Evolutionary conservation across 1,140 invertebrate genomes (phyloP), one percentile per base, ranked within the genome.

Genomic region (Papilio glaucus): DNA sequence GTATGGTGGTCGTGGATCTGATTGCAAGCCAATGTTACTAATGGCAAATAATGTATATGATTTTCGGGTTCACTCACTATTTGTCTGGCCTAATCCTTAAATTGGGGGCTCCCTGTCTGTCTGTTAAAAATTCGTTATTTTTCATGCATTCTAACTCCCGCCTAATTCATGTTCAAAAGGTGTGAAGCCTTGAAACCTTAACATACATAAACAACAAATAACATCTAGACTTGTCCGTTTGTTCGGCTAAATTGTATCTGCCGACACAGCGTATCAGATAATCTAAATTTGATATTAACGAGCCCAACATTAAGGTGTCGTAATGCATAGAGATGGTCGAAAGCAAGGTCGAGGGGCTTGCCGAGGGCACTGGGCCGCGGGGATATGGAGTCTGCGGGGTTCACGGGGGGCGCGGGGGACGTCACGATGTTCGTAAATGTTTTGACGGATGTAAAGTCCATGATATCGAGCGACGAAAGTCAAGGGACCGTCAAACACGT

Each of bases 211-310:
- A 33, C 29, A 33, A n/a, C n/a, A n/a, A n/a, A n/a, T n/a, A 57
- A 57, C 10, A 57, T 57, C 49, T 12, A 57, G 49, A 57, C 21
- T 12, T 57, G 49, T 53, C 45, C 3, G 45, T 57, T 57, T 26
- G 49, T 57, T 57, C 18, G 24, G 12, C 21, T 53, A 10, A 24
- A 24, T 24, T 57, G 21, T 26, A 24, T 1, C 21, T 24, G 21
- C 8, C 45, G 18, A 3, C 62, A 3, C 62, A 63, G 37, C 15
- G 10, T 65, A 69, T 69, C 67, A 13, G 21, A 21, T 15, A n/a
- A 73, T 69, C 49, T 68, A 57, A 68, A 73, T 65, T 67, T 39
- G 53, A 38, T 63, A 67, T 53, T 72, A 72, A 72, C 62, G 72
- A 72, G 61, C 38, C 15, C 1, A 24, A 39, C 42, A 67, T 72